Evolutionary conservation across 2,797 vertebrate genomes (phyloP).

Genomic region (Dicrostonyx torquatus): DNA sequence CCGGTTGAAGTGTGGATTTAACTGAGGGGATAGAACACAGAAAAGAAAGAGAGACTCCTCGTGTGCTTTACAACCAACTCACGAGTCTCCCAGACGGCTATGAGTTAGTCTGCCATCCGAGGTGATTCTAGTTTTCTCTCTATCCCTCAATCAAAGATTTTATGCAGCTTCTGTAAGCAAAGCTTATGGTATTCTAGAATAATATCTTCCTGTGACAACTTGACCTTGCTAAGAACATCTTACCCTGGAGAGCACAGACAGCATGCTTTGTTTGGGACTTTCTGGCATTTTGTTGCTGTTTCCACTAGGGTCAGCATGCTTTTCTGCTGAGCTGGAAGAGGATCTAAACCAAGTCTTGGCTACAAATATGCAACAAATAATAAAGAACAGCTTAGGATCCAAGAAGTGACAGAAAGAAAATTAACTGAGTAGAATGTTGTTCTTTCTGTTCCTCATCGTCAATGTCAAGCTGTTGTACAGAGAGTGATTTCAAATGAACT

Average conservation of each 20-base stretch:
- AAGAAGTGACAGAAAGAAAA: constrained; percentile 20
- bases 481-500: background rate
- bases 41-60: background rate
- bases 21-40: constrained; percentile 5
- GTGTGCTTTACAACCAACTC: background rate
- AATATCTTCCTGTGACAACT: constrained; percentile 1
- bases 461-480: background rate
- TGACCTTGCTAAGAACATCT: constrained; percentile 39
- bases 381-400: background rate
- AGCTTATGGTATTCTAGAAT: constrained; percentile 11
- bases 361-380: background rate
- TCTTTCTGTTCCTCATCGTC: background rate
- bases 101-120: background rate
- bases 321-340: constrained; percentile 48
- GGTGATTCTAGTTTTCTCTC: constrained; percentile 1
- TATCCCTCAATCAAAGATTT: background rate
- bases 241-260: background rate
- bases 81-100: background rate
- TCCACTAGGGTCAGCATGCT: constrained; percentile 22
- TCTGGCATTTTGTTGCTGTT: constrained; percentile 8
- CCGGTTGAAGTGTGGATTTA: constrained; percentile 31
- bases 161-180: background rate
- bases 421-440: background rate
- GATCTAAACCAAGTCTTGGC: constrained; percentile 3
- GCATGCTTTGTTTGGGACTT: constrained; percentile 8